Percentiles rank a stretch among this genome's conserved stretches.
These are phyloP conservation scores for Tokudaia muenninki DNA, from an alignment of 2,797 vertebrate species.

Conservation along the genomic window DNA sequence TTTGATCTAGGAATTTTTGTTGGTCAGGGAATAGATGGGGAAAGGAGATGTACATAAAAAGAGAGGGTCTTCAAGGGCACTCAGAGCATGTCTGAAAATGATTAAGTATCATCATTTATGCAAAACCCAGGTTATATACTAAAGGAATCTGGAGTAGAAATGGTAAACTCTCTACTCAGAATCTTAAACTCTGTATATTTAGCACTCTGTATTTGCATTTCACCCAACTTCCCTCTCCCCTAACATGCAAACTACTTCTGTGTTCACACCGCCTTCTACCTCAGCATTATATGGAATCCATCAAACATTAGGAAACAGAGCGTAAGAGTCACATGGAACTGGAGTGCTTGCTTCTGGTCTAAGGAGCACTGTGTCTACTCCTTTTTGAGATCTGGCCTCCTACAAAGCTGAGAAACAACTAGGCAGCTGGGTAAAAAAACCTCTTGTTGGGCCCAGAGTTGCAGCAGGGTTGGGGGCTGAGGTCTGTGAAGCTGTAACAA, in stretches of 20 bases:
- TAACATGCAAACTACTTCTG: neutral
- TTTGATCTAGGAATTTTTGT: neutral
- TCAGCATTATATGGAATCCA: neutral
- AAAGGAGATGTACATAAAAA: neutral
- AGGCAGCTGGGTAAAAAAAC: neutral
- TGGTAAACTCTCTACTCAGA: neutral
- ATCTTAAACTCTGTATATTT: conserved; percentile 18
- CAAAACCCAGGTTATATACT: neutral
- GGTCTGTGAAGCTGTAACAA: neutral
- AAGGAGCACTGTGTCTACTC: neutral
- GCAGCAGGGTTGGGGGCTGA: neutral
- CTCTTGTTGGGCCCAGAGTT: neutral
- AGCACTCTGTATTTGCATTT: neutral
- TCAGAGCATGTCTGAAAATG: conserved; percentile 31
- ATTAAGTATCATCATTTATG: neutral
- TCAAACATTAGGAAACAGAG: neutral
- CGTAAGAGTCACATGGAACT: neutral
- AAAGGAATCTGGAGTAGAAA: conserved; percentile 6
- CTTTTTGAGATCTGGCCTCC: neutral
- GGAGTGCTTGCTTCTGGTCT: neutral
- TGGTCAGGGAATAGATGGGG: neutral
- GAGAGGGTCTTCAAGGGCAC: neutral
- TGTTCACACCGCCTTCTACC: neutral
- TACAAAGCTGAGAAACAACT: neutral
- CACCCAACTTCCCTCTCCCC: neutral